A percentile compares a stretch with the other conserved stretches of the same genome.
Evolutionary conservation across 1,140 invertebrate species (phyloP).

Genomic region (Cydia pomonella): DNA sequence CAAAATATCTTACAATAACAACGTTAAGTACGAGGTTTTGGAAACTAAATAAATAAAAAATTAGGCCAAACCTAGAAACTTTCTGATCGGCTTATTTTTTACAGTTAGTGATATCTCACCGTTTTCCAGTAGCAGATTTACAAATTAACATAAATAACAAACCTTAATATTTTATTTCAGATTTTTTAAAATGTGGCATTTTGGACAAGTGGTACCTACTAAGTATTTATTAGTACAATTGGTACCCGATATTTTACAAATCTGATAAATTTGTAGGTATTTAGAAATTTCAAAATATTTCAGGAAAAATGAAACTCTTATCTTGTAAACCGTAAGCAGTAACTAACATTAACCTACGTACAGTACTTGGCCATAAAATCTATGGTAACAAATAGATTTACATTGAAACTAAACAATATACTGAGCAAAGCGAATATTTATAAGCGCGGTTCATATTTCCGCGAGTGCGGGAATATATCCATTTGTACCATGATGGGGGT

Average conservation of each 20-base stretch:
- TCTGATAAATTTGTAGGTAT: neutral
- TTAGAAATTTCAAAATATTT: neutral
- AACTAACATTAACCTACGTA: constrained; percentile 63
- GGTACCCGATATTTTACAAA: neutral
- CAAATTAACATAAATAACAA: neutral
- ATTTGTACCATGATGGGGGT: constrained; percentile 1
- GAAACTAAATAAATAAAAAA: constrained; percentile 48
- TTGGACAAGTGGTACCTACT: neutral
- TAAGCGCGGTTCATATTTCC: neutral
- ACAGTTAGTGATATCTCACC: constrained; percentile 55
- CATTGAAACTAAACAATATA: constrained; percentile 57
- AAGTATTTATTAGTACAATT: neutral
- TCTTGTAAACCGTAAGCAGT: constrained; percentile 63
- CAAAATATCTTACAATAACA: constrained; percentile 48
- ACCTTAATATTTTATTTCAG: neutral
- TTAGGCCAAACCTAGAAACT: constrained; percentile 61
- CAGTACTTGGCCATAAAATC: constrained; percentile 74
- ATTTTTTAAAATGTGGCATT: neutral
- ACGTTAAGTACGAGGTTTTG: constrained; percentile 51
- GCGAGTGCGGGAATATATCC: constrained; percentile 34
- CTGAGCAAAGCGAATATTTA: constrained; percentile 65
- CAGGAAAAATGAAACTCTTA: neutral
- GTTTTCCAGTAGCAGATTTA: constrained; percentile 37
- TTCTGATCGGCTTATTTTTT: constrained; percentile 38
- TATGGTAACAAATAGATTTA: constrained; percentile 76